A percentile compares a stretch with the other conserved stretches of the same genome.
Evolutionary conservation across 2,113 vertebrate genomes (phyloP).

Genomic region (Rousettus leschenaultii): DNA sequence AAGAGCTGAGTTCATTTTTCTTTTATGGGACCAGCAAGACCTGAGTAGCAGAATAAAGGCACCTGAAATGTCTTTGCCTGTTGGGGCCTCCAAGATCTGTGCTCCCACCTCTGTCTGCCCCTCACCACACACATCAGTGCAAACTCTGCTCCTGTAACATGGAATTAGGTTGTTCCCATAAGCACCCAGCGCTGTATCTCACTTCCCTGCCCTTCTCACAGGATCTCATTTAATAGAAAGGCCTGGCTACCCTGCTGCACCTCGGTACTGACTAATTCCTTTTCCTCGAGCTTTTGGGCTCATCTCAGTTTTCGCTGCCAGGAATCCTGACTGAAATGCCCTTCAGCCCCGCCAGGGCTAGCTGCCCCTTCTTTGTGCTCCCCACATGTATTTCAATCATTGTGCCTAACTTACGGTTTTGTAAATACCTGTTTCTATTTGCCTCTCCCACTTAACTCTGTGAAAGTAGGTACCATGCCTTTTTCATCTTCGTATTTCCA

Average conservation of each 20-base stretch:
- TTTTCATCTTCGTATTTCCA: neutral
- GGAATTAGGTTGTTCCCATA: neutral
- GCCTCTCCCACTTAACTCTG: neutral
- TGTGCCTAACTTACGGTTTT: neutral
- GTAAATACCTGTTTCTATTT: neutral
- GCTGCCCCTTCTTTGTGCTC: no score
- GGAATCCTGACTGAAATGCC: neutral
- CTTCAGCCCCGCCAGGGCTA: neutral
- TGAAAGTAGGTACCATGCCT: neutral
- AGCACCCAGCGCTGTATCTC: rapidly evolving
- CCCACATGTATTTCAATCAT: neutral
- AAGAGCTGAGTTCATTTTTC: neutral
- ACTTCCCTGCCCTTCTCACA: rapidly evolving
- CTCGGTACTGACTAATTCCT: neutral
- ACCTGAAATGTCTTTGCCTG: neutral
- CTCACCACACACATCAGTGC: neutral
- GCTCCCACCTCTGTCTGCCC: rapidly evolving
- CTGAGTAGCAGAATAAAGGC: rapidly evolving
- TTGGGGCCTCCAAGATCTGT: no score
- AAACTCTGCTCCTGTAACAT: neutral
- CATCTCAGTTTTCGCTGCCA: neutral
- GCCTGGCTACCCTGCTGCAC: no score
- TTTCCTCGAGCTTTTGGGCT: neutral
- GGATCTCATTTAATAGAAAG: neutral
- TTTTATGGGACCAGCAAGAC: neutral